These are phyloP conservation scores for Botia almorhae DNA, from an alignment of 2,797 vertebrate species.

Conservation along the genomic window DNA sequence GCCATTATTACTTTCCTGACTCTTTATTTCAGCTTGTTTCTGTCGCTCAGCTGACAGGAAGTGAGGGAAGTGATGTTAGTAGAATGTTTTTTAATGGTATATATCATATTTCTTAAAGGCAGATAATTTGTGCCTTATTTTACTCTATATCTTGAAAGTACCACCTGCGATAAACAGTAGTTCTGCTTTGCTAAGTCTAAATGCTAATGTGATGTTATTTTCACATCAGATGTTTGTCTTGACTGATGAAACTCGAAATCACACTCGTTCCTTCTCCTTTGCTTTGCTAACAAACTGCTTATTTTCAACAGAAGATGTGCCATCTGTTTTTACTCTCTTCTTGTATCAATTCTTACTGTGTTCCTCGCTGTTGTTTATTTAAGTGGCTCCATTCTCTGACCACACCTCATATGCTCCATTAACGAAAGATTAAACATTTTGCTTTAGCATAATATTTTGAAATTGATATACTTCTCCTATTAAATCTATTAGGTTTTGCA, in stretches of 20 bases:
- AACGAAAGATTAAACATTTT: not conserved
- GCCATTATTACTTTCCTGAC: slow-evolving; percentile 57
- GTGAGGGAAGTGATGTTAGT: not conserved
- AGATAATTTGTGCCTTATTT: not conserved
- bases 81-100: too few species aligned
- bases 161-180: too few species aligned
- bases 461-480: too few species aligned
- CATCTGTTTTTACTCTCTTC: not conserved
- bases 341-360: not conserved
- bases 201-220: not conserved
- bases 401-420: not conserved
- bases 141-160: not conserved
- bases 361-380: slow-evolving; percentile 10
- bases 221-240: not conserved
- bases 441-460: too few species aligned
- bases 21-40: not conserved
- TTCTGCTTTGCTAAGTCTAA: not conserved
- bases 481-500: too few species aligned
- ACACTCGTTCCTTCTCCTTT: not conserved
- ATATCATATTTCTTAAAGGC: not conserved
- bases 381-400: not conserved
- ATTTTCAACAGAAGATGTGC: not conserved
- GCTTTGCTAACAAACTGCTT: not conserved
- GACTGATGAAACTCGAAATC: not conserved
- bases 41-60: slow-evolving; percentile 19